Base-by-base conservation (phyloP, 2,113 vertebrate genomes). In the Cynopterus brachyotis region DNA sequence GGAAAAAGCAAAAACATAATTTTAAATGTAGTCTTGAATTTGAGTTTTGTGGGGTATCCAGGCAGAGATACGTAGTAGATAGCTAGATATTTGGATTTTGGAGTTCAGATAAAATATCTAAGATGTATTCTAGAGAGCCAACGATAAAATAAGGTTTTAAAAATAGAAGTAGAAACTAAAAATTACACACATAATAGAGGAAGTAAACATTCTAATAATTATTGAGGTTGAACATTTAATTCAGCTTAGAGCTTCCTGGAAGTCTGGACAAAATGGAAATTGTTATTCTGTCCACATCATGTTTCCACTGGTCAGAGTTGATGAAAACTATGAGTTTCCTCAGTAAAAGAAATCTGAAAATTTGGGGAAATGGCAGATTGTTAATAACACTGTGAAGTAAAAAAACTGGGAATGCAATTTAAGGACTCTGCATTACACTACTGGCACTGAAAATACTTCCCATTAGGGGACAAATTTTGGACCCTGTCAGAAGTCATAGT, bases 221-320 rank as follows among this genome's bases (percentile, higher is more conserved):
- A 72, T 66, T 90, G 75, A 90, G 40, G 85, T 22, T 59, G 53
- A 66, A 95, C n/a, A 87, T 75, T 92, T 89, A 89, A 73, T 95
- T 88, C 80, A 80, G 24, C 24, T 75, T 32, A n/a, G 37, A 82
- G 57, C 6, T 95, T 95, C 50, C 87, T 75, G 30, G 79, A 94
- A 92, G 62, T 80, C 78, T 78, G 69, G 17, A 50, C 12, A 40
- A 76, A 88, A 87, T 4, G 2, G 37, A 96, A 95, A 30, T 45
- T 83, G 16, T 72, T 94, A 64, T 42, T 79, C 20, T 89, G 50
- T 80, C 59, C 37, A 70, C 12, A n/a, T 69, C 60, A 79, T 75
- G 72, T 92, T 76, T 75, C 59, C 53, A 60, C 87, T 95, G 90
- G 64, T 50, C 35, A 96, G 79, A n/a, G 26, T 69, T 84, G 80